Conservation (phyloP, 2,113 vertebrate species). For the Prietella phreatophila region DNA sequence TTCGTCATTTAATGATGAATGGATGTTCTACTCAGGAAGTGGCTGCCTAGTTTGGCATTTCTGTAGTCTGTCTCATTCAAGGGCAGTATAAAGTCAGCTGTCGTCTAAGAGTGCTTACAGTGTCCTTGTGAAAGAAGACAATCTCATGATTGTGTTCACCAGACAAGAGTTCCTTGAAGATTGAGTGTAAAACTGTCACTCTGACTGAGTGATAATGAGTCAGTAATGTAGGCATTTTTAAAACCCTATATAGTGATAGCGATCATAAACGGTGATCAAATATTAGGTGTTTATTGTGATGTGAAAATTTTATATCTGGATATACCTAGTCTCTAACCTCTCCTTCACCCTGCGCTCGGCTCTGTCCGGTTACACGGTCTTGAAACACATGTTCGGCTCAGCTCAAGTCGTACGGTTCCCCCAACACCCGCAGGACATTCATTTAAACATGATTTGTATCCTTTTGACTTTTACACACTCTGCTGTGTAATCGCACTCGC, state of each 20-base stretch:
- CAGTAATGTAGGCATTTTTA: background rate
- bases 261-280: background rate
- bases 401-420: constrained; percentile 41
- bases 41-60: background rate
- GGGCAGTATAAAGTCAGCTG: background rate
- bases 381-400: constrained; percentile 12
- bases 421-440: constrained; percentile 57
- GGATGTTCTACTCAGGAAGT: background rate
- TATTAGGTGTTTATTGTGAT: background rate
- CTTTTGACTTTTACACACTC: constrained; percentile 70
- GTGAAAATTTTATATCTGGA: background rate
- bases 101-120: background rate
- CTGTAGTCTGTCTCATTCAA: background rate
- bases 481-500: constrained; percentile 68
- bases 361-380: background rate
- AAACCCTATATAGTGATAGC: background rate
- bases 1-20: background rate
- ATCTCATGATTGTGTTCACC: background rate
- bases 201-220: background rate
- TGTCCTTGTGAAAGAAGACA: background rate
- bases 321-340: background rate
- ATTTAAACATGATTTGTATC: constrained; percentile 67
- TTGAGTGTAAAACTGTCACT: background rate
- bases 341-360: background rate
- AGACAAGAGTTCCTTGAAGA: background rate